Base-by-base conservation (phyloP, 2,113 vertebrate species). In the Condylura cristata region DNA sequence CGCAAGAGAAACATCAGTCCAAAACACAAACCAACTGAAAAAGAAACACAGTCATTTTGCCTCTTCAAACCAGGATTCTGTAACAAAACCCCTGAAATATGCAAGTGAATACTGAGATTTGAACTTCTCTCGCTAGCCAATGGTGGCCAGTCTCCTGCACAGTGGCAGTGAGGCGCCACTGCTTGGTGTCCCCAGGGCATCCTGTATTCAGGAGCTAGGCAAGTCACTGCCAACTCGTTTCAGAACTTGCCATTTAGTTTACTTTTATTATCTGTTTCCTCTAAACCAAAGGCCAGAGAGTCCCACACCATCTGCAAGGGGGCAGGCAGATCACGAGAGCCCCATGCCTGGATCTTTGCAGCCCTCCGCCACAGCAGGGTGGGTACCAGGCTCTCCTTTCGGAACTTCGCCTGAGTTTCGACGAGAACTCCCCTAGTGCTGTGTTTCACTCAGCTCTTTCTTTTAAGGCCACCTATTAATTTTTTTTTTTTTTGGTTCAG, bases 191-290 rank as follows among this genome's bases (percentile, higher is more conserved):
- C 82, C 75, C 17, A 14, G 88, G 74, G 94, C 58, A 86, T 63
- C 74, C 51, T 60, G 18, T 28, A 72, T 75, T 94, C 82, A 56
- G 65, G 86, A 70, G 18, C 56, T 92, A 51, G 53, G 61, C 86
- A 80, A 94, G 92, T 74, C 90, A 86, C 78, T 34, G 82, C 85
- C 58, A 85, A 79, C 30, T 96, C 95, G 91, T 91, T 70, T 92
- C 88, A 92, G 60, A 82, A 86, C 51, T 92, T 94, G 81, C 89
- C 63, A 76, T 92, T 92, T 79, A 95, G 90, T 88, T 92, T 82
- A 83, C 85, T 96, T 92, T 90, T 92, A 61, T 56, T 94, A 51
- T 97, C 94, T 97, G 94, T 70, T 97, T 94, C 93, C 88, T 91
- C 74, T 46, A 83, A 93, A 89, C 68, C 83, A 95, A 95, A 95